These are phyloP conservation scores for Drosophila sechellia DNA, from an alignment of 1,140 invertebrate species.

Conservation along the genomic window DNA sequence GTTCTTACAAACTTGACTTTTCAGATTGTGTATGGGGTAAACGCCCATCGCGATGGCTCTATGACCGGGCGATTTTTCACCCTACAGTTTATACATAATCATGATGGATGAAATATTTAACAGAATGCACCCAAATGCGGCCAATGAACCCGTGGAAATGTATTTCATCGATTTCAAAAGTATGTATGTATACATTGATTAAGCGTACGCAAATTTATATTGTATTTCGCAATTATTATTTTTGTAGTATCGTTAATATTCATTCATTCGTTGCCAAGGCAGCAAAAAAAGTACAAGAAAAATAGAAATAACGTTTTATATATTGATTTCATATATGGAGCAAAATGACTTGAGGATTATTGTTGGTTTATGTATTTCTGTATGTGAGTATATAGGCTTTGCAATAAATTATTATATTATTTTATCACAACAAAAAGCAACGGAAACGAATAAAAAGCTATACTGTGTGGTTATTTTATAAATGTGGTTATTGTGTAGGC, in stretches of 20 bases:
- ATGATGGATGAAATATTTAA: constrained; percentile 45
- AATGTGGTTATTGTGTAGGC: constrained; percentile 40
- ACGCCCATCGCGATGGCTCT: constrained; percentile 93
- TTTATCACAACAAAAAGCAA: constrained; percentile 39
- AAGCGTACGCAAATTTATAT: constrained; percentile 71
- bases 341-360: constrained; percentile 44
- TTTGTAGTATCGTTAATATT: constrained; percentile 52
- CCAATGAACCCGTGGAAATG: constrained; percentile 38
- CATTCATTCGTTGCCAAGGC: constrained; percentile 80
- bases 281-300: constrained; percentile 82
- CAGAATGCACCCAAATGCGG: constrained; percentile 38
- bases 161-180: constrained; percentile 39
- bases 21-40: constrained; percentile 93
- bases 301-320: constrained; percentile 76
- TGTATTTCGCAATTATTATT: constrained; percentile 34
- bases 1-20: constrained; percentile 92
- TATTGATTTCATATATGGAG: constrained; percentile 57
- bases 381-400: constrained; percentile 44
- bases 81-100: constrained; percentile 85
- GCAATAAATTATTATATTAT: constrained; percentile 8
- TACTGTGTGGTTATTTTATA: constrained; percentile 36
- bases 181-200: constrained; percentile 65
- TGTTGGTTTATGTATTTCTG: constrained; percentile 44
- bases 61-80: constrained; percentile 94
- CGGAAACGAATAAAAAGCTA: constrained; percentile 38